Base-by-base conservation (phyloP, 2,888 invertebrate species). In the Liopterus haemorrhoidalis region DNA sequence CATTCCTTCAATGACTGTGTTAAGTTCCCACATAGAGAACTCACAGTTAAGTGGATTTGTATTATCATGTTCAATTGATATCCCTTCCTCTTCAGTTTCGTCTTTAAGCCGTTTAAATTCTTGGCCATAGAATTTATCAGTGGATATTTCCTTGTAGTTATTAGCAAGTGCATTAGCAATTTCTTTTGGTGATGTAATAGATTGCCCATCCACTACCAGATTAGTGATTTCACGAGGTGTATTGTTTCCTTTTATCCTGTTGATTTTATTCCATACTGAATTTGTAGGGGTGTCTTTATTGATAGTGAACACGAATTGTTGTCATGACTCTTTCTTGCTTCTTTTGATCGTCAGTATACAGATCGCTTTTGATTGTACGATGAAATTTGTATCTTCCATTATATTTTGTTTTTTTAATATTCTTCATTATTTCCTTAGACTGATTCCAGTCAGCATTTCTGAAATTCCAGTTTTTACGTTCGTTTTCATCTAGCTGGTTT, bases 81-180 rank as follows among this genome's bases (percentile, higher is more conserved):
- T 35, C n/a, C n/a, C n/a, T 35, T 21, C 21, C 3, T 9, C 9
- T 18, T 18, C 6, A 5, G 19, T 19, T 35, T 19, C 20, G n/a
- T 35, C 30, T 11, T 35, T 35, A 4, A 18, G 4, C 19, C n/a
- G 19, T 19, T 35, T 35, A n/a, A 35, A 35, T 5, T 35, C 35
- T 5, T 6, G 5, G 18, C 12, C 16, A 3, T 30, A 14, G 3
- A 12, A 30, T 30, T 30, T 30, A 3, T 6, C 30, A 8, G 15
- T 30, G 14, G 30, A 30, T 30, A 30, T 30, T 30, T 30, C 30
- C 4, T 30, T 30, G 11, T 30, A 30, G 3, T 30, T 8, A 11
- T 30, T 14, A 8, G n/a, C 30, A 3, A 30, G 30, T 30, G 30
- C 11, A 30, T 30, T 30, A 3, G 14, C 3, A 22, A 22, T 22